These are phyloP conservation scores for Zalophus californianus DNA, from an alignment of 2,797 vertebrate species.

Conservation along the genomic window DNA sequence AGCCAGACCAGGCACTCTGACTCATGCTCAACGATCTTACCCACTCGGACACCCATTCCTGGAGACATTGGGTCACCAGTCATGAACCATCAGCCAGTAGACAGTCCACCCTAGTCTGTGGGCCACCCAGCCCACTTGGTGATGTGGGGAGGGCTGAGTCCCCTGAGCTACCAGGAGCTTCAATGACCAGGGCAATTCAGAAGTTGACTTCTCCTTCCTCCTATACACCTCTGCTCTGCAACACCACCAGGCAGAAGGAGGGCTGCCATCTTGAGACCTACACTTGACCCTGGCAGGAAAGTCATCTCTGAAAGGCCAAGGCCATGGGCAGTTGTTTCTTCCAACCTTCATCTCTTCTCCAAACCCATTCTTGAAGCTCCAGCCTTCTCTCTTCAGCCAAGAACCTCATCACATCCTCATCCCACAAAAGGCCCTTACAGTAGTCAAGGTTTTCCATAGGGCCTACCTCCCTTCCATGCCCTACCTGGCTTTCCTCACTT, in stretches of 20 bases:
- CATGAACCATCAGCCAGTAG: background rate
- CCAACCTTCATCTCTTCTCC: constrained; percentile 6
- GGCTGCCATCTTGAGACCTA: background rate
- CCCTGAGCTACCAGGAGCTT: background rate
- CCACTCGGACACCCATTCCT: background rate
- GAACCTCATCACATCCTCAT: background rate
- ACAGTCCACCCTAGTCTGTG: background rate
- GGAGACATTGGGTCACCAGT: background rate
- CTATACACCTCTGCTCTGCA: background rate
- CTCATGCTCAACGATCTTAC: background rate
- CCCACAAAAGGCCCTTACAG: background rate
- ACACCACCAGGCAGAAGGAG: background rate
- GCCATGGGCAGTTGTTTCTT: background rate
- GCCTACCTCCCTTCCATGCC: background rate
- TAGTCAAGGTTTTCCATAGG: background rate
- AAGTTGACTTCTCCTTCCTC: background rate
- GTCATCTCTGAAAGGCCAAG: background rate
- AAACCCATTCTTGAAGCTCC: background rate
- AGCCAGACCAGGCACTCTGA: background rate
- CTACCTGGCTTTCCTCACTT: background rate
- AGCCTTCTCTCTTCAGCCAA: background rate
- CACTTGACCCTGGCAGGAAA: background rate
- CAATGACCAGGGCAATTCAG: background rate
- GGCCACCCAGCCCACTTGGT: background rate
- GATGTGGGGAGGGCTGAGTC: background rate